Evolutionary conservation across 2,888 invertebrate genomes (phyloP).

Genomic region (Petrolisthes manimaculis): DNA sequence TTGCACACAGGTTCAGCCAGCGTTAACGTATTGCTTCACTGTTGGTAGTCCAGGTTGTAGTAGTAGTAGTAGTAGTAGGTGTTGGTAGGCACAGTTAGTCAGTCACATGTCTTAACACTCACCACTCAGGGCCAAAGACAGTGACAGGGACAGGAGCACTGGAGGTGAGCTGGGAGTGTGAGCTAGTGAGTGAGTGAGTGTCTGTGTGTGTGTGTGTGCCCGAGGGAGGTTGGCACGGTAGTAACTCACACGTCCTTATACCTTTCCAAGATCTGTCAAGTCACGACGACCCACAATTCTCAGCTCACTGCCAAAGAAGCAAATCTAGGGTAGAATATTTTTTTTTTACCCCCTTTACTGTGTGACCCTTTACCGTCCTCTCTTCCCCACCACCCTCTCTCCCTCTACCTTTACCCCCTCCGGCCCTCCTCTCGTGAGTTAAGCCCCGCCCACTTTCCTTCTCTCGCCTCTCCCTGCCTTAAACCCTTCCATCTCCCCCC

Average conservation of each 20-base stretch:
- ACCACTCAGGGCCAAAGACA: no score
- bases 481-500: constrained; percentile 42
- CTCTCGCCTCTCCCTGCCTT: constrained; percentile 9
- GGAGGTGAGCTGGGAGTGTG: constrained; percentile 6
- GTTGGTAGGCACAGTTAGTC: no score
- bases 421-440: constrained; percentile 5
- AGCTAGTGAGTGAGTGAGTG: constrained; percentile 10
- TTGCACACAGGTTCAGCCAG: no score
- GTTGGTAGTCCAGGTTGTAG: no score
- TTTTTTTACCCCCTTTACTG: constrained; percentile 21
- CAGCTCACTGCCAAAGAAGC: constrained; percentile 32
- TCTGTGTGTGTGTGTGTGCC: not conserved
- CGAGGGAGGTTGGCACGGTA: not conserved
- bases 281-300: constrained; percentile 34
- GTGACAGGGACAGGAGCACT: no score
- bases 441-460: constrained; percentile 34
- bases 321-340: constrained; percentile 26
- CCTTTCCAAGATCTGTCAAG: constrained; percentile 51
- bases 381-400: not conserved
- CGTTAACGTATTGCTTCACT: no score
- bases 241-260: constrained; percentile 43
- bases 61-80: not conserved
- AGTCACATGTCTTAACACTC: no score
- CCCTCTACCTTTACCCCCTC: not conserved
- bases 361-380: constrained; percentile 11